Percentiles rank a stretch among this genome's conserved stretches.
phyloP scores from a whole-genome alignment of 2,888 invertebrate genomes.

The Pimpla rufipes region DNA sequence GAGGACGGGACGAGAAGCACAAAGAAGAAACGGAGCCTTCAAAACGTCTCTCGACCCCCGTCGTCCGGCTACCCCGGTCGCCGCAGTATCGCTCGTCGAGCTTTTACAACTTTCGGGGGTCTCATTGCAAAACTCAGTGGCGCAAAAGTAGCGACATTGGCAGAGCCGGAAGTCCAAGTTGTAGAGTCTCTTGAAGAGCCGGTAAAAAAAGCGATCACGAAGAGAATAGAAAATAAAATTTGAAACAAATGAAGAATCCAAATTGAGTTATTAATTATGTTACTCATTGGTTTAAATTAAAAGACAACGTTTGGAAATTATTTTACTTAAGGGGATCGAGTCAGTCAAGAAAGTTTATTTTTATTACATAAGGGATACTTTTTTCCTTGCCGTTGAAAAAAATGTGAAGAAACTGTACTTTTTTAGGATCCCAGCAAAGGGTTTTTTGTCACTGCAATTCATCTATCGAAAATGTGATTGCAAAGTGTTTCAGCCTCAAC shows the following conservation, averaged over 20 bases:
- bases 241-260: background rate
- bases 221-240: background rate
- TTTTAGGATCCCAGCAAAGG: too few species aligned
- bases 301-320: too few species aligned
- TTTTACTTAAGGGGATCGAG: too few species aligned
- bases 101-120: background rate
- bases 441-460: too few species aligned
- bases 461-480: too few species aligned
- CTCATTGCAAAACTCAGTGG: background rate
- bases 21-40: conserved; percentile 30
- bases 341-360: too few species aligned
- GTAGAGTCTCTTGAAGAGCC: background rate
- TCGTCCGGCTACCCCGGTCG: background rate
- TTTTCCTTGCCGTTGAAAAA: too few species aligned
- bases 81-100: background rate
- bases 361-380: too few species aligned
- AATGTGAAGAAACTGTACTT: too few species aligned
- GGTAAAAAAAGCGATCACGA: background rate
- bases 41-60: background rate
- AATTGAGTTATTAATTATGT: background rate
- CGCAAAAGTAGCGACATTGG: background rate
- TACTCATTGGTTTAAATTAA: too few species aligned
- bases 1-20: background rate
- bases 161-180: background rate
- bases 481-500: too few species aligned